Percentiles rank a stretch among this genome's conserved stretches.
Conservation (phyloP, 2,888 invertebrate species). For the Onthophagus sagittarius region DNA sequence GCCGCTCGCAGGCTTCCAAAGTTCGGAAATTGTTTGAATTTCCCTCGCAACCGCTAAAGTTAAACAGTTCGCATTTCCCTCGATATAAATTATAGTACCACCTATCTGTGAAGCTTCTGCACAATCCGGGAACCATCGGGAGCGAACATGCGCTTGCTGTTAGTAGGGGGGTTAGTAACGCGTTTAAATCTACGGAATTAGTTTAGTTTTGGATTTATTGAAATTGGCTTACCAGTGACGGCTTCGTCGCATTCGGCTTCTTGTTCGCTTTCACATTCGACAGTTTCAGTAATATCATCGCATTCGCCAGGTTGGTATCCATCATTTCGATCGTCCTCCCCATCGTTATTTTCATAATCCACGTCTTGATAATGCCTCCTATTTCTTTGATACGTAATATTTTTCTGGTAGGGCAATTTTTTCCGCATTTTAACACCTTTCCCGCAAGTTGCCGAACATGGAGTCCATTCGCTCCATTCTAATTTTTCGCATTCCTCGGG, state of each 20-base stretch:
- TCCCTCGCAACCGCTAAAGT: constrained; percentile 84
- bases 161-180: not conserved
- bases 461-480: constrained; percentile 77
- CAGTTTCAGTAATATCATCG: constrained; percentile 51
- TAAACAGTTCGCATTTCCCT: constrained; percentile 76
- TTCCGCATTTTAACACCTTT: constrained; percentile 65
- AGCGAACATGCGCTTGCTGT: constrained; percentile 52
- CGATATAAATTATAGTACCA: constrained; percentile 78
- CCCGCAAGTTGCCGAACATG: constrained; percentile 76
- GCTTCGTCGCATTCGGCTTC: constrained; percentile 39
- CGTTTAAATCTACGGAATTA: not conserved
- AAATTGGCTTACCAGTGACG: constrained; percentile 13
- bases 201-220: not conserved
- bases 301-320: constrained; percentile 45
- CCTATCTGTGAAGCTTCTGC: constrained; percentile 71
- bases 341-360: constrained; percentile 14
- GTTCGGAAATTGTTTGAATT: constrained; percentile 84
- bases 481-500: constrained; percentile 16
- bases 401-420: constrained; percentile 38
- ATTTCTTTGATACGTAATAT: constrained; percentile 6
- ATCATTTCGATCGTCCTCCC: constrained; percentile 33
- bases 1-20: constrained; percentile 63
- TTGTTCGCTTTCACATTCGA: constrained; percentile 47
- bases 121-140: constrained; percentile 68
- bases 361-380: not conserved